Evolutionary conservation across 1,140 invertebrate species (phyloP).

Genomic region (Caerostris extrusa): DNA sequence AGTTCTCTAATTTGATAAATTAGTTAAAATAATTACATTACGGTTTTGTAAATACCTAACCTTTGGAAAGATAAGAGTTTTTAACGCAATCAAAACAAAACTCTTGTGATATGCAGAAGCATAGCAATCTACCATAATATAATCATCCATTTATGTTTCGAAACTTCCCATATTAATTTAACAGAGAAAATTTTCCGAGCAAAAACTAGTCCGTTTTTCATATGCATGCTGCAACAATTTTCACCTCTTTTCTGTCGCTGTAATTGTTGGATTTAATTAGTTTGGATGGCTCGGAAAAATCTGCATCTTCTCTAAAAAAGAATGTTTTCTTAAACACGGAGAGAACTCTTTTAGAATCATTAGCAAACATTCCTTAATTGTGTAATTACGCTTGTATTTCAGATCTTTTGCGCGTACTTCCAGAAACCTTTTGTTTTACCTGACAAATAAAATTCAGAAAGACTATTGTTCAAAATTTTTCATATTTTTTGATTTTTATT

Average conservation of each 20-base stretch:
- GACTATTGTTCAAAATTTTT: background rate
- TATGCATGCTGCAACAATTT: background rate
- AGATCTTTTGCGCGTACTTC: background rate
- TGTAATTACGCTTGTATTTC: slow-evolving; percentile 25
- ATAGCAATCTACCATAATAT: background rate
- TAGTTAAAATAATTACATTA: too few relatives aligned
- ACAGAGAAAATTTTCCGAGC: background rate
- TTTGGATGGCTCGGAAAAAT: background rate
- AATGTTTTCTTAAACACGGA: background rate
- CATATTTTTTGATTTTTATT: background rate
- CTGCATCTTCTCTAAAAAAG: slow-evolving; percentile 27
- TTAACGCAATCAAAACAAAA: too few relatives aligned
- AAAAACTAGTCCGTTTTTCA: background rate
- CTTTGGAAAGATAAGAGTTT: too few relatives aligned
- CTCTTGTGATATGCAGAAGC: too few relatives aligned
- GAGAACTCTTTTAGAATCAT: slow-evolving; percentile 20
- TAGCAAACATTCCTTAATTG: slow-evolving; percentile 15
- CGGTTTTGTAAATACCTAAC: too few relatives aligned
- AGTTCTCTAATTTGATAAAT: too few relatives aligned
- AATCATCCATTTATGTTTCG: background rate
- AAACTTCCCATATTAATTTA: background rate
- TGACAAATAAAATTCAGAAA: background rate
- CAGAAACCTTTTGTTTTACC: background rate
- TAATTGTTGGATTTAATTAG: slow-evolving; percentile 32
- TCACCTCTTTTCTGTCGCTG: background rate